phyloP scores from a whole-genome alignment of 1,140 invertebrate species.

The Apis laboriosa region DNA sequence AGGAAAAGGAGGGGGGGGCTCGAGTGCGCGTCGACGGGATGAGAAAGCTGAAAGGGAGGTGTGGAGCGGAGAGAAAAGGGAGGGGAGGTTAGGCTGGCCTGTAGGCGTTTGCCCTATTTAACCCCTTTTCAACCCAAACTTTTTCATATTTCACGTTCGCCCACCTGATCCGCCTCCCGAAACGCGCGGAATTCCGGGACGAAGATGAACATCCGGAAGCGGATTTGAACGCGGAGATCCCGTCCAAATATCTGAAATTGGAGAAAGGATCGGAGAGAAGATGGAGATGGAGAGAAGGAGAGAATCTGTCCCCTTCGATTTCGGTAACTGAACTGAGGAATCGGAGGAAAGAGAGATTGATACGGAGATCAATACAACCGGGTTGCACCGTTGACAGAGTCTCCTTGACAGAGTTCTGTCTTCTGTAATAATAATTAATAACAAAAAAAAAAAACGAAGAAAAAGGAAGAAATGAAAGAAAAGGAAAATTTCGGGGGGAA shows the following conservation, averaged over 20 bases:
- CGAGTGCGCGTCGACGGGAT: slow-evolving; percentile 39
- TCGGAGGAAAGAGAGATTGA: no score
- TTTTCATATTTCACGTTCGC: slow-evolving; percentile 25
- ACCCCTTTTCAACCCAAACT: slow-evolving; percentile 22
- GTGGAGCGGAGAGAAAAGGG: background rate
- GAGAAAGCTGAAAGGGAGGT: slow-evolving; percentile 41
- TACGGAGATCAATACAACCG: no score
- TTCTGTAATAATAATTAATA: no score
- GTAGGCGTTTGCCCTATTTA: slow-evolving; percentile 38
- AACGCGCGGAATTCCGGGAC: background rate
- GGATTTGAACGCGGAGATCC: background rate
- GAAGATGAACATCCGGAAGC: slow-evolving; percentile 7
- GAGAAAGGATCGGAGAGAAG: background rate
- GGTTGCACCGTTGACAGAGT: no score
- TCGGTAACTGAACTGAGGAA: no score
- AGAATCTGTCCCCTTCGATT: no score
- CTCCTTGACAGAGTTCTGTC: no score
- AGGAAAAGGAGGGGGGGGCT: background rate
- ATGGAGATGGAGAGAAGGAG: no score
- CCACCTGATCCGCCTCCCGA: background rate
- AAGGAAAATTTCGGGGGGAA: no score
- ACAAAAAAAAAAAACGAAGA: no score
- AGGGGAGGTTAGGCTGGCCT: background rate
- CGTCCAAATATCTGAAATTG: background rate
- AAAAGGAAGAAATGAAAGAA: no score